Evolutionary conservation across 2,888 invertebrate genomes (phyloP), one percentile per base, ranked within the genome.

Genomic region (Amiota minor): DNA sequence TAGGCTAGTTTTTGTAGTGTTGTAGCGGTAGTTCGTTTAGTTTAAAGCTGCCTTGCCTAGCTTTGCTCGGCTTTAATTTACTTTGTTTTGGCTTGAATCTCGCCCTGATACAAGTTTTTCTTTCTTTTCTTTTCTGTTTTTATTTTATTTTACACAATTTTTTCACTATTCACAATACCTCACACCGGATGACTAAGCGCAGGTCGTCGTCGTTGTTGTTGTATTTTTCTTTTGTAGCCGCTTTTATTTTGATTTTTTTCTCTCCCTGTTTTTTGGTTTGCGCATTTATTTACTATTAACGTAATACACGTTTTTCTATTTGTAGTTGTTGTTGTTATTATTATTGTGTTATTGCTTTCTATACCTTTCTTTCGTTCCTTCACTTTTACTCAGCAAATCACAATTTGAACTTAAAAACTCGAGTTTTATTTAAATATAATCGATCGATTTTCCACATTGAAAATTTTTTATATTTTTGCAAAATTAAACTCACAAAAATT

Each of bases 151-250:
- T 23, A 23, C 23, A 23, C 23, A 2, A 23, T 23, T 23, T 35
- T 35, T 35, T 35, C 35, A 35, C 2, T 35, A 4, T 8, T 35
- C 35, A 35, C 35, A 35, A 35, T n/a, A 80, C 78, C 80, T 80
- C 79, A 70, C 77, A 80, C 80, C 80, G 85, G 85, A 80, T 83
- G 82, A 83, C 85, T 83, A 83, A 83, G 77, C 83, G 76, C 70
- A 35, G 70, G 53, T 50, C 53, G 53, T n/a, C 12, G 53, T 50
- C 53, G n/a, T 10, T 56, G 56, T 56, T 14, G n/a, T 56, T 16
- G 3, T 56, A 8, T 56, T 0, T 47, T 65, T 46, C 69, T 67
- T 71, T 50, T 64, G 73, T 78, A 77, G 75, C 71, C 65, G 76
- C 75, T 72, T 18, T 74, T 74, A 69, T 50, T n/a, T 59, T 78